Conservation (phyloP, 2,113 vertebrate species). For the Genyomyrus donnyi region DNA sequence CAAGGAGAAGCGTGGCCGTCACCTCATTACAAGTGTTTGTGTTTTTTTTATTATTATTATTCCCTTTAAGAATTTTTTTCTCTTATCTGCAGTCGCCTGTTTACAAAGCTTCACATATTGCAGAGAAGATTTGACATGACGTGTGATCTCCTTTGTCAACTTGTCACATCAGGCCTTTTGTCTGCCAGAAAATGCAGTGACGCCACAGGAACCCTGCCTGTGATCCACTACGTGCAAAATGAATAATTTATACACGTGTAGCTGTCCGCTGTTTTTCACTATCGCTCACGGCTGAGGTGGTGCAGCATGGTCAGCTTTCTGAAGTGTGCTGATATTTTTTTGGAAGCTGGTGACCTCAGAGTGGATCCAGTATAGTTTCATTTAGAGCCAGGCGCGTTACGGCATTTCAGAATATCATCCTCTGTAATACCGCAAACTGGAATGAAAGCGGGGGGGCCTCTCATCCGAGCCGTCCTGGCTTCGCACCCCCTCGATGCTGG, state of each 20-base stretch:
- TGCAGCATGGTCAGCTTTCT: not conserved
- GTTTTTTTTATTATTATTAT: no score
- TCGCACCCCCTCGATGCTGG: not conserved
- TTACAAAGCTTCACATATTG: not conserved
- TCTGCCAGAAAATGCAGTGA: not conserved
- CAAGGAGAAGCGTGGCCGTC: not conserved
- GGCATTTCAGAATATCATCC: not conserved
- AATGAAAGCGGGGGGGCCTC: not conserved
- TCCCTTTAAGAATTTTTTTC: not conserved
- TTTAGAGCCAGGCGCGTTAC: not conserved
- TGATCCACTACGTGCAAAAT: not conserved
- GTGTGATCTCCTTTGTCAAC: not conserved
- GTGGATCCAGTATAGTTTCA: not conserved
- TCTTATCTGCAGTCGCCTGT: not conserved
- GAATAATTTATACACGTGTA: not conserved
- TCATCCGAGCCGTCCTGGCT: not conserved
- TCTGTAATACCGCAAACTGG: not conserved
- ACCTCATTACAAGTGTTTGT: not conserved
- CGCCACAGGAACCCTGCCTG: not conserved
- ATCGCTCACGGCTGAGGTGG: not conserved
- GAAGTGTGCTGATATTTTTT: not conserved
- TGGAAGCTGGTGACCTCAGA: not conserved
- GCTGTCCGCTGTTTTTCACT: not conserved
- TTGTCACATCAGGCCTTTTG: not conserved
- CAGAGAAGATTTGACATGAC: not conserved